Percentiles rank a stretch among this genome's conserved stretches.
phyloP scores from a whole-genome alignment of 2,888 invertebrate genomes.

The Siphlonurus alternatus region DNA sequence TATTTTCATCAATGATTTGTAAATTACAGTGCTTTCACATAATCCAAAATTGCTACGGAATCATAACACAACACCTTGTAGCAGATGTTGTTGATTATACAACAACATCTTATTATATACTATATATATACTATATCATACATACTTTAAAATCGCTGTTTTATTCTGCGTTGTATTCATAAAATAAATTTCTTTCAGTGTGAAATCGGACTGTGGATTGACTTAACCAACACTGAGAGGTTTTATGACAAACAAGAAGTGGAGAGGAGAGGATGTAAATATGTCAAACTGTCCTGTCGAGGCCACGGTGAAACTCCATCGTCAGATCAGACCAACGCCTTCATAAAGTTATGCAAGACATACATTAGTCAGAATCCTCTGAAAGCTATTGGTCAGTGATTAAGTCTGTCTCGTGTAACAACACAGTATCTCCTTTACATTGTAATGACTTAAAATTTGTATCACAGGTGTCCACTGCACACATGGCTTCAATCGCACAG shows the following conservation, averaged over 20 bases:
- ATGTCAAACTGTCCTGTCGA: conserved; percentile 75
- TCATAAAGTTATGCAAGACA: conserved; percentile 59
- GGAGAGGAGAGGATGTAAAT: conserved; percentile 56
- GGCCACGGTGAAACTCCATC: conserved; percentile 91
- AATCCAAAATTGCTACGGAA: too few relatives aligned
- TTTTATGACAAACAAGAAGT: conserved; percentile 79
- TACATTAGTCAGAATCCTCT: conserved; percentile 67
- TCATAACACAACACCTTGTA: too few relatives aligned
- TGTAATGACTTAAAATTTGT: background rate
- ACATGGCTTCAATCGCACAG: conserved; percentile 97
- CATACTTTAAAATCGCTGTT: background rate
- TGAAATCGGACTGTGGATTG: conserved; percentile 85
- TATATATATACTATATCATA: background rate
- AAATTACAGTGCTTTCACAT: too few relatives aligned
- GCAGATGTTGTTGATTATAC: too few relatives aligned
- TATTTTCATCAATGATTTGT: background rate
- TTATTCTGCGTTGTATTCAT: background rate
- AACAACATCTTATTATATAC: background rate
- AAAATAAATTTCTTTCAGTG: conserved; percentile 15
- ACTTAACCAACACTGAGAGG: conserved; percentile 85
- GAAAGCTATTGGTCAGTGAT: conserved; percentile 43
- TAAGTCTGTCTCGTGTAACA: too few relatives aligned
- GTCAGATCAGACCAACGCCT: conserved; percentile 63
- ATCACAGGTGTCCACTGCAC: conserved; percentile 76
- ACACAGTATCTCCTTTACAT: background rate